phyloP scores from a whole-genome alignment of 2,888 invertebrate species.

The Venusia cambrica region DNA sequence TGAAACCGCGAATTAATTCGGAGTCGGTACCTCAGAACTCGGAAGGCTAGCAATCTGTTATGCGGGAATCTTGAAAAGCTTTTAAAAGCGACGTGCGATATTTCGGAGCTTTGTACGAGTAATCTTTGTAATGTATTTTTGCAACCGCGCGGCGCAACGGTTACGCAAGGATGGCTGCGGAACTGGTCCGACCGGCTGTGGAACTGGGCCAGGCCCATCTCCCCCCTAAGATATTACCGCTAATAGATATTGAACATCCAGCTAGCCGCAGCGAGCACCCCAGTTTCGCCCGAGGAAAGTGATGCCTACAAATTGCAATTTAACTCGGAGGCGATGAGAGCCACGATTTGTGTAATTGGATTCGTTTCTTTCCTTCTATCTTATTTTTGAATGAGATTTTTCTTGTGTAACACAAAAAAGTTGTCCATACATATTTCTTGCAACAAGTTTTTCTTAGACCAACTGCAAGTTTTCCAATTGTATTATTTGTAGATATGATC shows the following conservation, averaged over 20 bases:
- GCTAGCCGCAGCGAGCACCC: slow-evolving; percentile 34
- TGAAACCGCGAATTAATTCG: slow-evolving; percentile 48
- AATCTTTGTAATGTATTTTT: slow-evolving; percentile 77
- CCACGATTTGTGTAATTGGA: slow-evolving; percentile 11
- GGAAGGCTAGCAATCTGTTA: slow-evolving; percentile 49
- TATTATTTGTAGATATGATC: too few species aligned
- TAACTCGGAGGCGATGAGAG: slow-evolving; percentile 12
- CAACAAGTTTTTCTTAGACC: too few species aligned
- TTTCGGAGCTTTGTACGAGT: slow-evolving; percentile 64
- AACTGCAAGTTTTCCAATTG: too few species aligned
- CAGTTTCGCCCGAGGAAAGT: slow-evolving; percentile 22
- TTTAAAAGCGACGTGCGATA: slow-evolving; percentile 64
- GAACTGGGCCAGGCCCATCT: slow-evolving; percentile 78
- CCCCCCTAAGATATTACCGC: slow-evolving; percentile 69
- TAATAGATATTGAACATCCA: slow-evolving; percentile 71
- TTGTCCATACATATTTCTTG: too few species aligned
- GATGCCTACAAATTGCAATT: slow-evolving; percentile 23
- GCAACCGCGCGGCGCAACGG: slow-evolving; percentile 53
- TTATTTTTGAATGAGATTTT: slow-evolving; percentile 1
- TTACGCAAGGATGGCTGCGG: slow-evolving; percentile 73
- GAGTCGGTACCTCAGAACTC: slow-evolving; percentile 38
- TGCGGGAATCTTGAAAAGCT: slow-evolving; percentile 64
- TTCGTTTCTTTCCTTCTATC: slow-evolving; percentile 8
- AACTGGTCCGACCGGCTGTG: slow-evolving; percentile 74
- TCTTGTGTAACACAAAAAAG: too few species aligned